Base-by-base conservation (phyloP, 2,113 vertebrate genomes). In the Oplegnathus fasciatus region DNA sequence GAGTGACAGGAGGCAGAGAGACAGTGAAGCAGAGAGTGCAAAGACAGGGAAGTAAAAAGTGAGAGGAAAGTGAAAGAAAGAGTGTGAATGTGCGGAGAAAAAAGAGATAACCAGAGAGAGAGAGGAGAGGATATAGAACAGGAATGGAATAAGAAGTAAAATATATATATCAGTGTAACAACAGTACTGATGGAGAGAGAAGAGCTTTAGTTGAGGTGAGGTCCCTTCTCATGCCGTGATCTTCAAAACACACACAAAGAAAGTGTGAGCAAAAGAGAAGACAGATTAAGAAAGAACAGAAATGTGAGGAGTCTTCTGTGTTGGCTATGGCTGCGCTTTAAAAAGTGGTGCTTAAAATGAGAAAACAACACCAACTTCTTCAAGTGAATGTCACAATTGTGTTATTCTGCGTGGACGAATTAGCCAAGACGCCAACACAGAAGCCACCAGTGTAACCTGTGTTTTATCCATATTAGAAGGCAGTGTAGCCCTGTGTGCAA, bases 181-280 rank as follows among this genome's bases (percentile, higher is more conserved):
- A 62, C 70, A 26, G 78, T 30, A 68, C 30, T 83, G 64, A 91
- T 85, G 87, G 50, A 30, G 50, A 89, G 68, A 83, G 71, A 91
- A 30, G 61, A 66, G 71, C 30, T 91, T 75, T 89, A 89, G 89
- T 86, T 34, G 82, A 79, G 78, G 80, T 93, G 88, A 84, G 34
- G 67, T 86, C 46, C 24, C 70, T 62, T 92, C 88, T 83, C 94
- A 95, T 95, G 94, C 93, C 75, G 90, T 89, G 91, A 86, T 91
- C 84, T 54, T 82, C 80, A 90, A 87, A 90, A 91, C 82, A 92
- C 88, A 82, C 75, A 83, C 61, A 89, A 55, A 62, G 65, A 65
- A 78, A 65, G 77, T 72, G 83, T 81, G 77, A 85, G 78, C n/a
- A 76, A 83, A 79, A 68, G 20, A 88, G 66, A 86, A 66, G 42